Evolutionary conservation across 2,113 vertebrate genomes (phyloP).

Genomic region (Oreotragus oreotragus): DNA sequence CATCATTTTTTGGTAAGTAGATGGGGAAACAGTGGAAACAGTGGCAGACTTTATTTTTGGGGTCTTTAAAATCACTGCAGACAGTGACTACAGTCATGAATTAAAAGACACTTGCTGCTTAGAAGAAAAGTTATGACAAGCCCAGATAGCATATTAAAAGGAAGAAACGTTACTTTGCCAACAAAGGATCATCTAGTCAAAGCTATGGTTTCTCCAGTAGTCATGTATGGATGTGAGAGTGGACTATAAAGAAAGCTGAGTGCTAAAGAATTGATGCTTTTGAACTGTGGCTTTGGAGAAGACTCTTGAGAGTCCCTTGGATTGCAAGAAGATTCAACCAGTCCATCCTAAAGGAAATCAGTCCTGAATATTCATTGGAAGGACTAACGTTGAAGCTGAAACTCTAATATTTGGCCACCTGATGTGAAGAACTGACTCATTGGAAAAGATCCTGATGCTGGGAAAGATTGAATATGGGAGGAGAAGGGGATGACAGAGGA

Average conservation of each 20-base stretch:
- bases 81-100: background rate
- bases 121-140: background rate
- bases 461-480: background rate
- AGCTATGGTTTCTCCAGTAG: background rate
- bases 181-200: background rate
- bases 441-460: background rate
- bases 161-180: background rate
- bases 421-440: background rate
- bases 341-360: background rate
- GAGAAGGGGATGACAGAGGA: background rate
- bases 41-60: fast-evolving
- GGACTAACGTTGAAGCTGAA: background rate
- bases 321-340: background rate
- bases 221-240: background rate
- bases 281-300: background rate
- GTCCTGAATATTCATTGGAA: background rate
- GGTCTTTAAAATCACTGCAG: background rate
- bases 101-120: background rate
- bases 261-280: background rate
- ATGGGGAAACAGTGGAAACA: background rate
- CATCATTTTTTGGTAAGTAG: background rate
- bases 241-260: background rate
- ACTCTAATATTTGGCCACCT: background rate
- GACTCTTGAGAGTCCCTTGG: background rate
- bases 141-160: background rate